These are phyloP conservation scores for Campoplex nolae DNA, from an alignment of 2,888 invertebrate species.

Conservation along the genomic window DNA sequence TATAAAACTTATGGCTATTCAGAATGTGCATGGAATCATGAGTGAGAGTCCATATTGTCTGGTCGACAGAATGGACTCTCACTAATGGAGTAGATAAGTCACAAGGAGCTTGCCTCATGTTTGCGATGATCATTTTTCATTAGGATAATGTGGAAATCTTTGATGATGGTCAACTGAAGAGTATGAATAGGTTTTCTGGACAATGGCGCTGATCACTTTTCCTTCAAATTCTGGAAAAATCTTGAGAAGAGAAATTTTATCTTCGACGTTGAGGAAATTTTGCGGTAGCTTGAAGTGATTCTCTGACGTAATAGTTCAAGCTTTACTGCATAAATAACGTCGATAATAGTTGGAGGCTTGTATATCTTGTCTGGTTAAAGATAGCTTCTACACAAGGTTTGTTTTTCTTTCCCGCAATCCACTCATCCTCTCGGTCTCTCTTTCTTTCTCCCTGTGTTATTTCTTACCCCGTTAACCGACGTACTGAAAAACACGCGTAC, in stretches of 20 bases:
- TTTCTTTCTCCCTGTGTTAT: constrained; percentile 17
- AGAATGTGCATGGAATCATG: not conserved
- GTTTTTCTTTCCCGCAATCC: constrained; percentile 16
- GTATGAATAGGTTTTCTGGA: not conserved
- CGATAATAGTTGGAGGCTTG: constrained; percentile 11
- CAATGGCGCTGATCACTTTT: not conserved
- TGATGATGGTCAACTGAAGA: not conserved
- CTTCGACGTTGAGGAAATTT: not conserved
- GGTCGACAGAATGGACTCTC: too few relatives aligned
- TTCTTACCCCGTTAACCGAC: constrained; percentile 33
- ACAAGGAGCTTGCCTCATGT: not conserved
- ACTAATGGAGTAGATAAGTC: not conserved
- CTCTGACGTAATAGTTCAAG: not conserved
- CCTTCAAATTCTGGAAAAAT: not conserved
- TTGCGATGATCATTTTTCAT: not conserved
- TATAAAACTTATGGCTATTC: not conserved
- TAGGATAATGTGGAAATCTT: not conserved
- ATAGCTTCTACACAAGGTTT: constrained; percentile 11
- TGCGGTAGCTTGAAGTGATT: not conserved
- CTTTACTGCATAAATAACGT: constrained; percentile 15
- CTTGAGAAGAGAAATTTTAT: not conserved
- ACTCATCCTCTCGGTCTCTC: not conserved
- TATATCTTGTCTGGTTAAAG: constrained; percentile 14
- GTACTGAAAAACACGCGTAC: constrained; percentile 48
- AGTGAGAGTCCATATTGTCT: not conserved